Evolutionary conservation across 2,888 invertebrate genomes (phyloP).

Genomic region (Apamea monoglypha): DNA sequence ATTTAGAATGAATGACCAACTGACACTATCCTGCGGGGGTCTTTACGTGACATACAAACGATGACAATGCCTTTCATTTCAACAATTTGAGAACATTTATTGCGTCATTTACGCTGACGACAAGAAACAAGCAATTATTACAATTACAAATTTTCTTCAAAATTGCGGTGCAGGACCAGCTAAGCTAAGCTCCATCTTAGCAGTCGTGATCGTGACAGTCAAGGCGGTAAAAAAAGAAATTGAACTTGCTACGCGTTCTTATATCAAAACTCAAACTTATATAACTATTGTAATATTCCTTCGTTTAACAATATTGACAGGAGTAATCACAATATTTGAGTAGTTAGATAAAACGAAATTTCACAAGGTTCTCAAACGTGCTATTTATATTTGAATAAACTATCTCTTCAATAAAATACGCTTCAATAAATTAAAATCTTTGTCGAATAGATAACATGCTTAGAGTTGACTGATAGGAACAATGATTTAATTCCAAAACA

Average conservation of each 20-base stretch:
- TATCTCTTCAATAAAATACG: slow-evolving; percentile 1
- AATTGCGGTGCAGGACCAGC: background rate
- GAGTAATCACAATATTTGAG: slow-evolving; percentile 15
- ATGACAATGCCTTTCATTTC: background rate
- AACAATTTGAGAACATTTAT: background rate
- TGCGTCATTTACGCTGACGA: background rate
- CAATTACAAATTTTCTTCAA: background rate
- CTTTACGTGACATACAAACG: background rate
- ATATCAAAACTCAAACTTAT: too few relatives aligned
- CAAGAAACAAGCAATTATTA: background rate
- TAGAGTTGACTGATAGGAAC: slow-evolving; percentile 1
- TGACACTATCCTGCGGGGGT: background rate
- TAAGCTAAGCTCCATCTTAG: background rate
- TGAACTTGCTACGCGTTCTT: background rate
- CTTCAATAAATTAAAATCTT: background rate
- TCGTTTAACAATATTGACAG: slow-evolving; percentile 7
- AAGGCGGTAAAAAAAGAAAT: background rate
- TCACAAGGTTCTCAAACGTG: background rate
- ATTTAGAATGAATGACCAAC: background rate
- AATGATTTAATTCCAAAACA: background rate
- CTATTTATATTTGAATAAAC: background rate
- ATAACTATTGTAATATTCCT: background rate
- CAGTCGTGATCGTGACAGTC: background rate
- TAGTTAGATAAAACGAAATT: slow-evolving; percentile 10
- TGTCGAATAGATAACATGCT: slow-evolving; percentile 3